These are phyloP conservation scores for Lasioglossum morio DNA, from an alignment of 2,888 invertebrate genomes.

Conservation along the genomic window DNA sequence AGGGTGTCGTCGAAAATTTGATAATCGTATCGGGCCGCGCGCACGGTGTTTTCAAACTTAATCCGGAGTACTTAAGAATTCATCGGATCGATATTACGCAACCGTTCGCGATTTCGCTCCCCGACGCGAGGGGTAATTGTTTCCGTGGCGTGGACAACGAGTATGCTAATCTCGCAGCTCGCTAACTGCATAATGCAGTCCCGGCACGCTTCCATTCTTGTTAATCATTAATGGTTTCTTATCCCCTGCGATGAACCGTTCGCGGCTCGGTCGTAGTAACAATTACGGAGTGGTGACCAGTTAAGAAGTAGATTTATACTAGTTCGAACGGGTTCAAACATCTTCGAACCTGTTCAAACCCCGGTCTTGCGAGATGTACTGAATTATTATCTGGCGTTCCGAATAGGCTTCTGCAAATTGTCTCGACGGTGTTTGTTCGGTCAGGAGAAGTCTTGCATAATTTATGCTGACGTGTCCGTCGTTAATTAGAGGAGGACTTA, in stretches of 20 bases:
- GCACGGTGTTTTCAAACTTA: background rate
- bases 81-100: conserved; percentile 5
- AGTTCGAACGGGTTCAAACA: too few species aligned
- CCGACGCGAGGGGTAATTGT: background rate
- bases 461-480: background rate
- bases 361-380: too few species aligned
- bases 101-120: background rate
- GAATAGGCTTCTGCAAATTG: too few species aligned
- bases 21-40: background rate
- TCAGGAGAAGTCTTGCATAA: background rate
- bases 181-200: background rate
- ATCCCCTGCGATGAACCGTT: background rate
- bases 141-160: conserved; percentile 6
- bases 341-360: too few species aligned
- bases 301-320: too few species aligned
- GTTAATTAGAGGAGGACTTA: background rate
- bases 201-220: conserved; percentile 11
- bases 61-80: background rate
- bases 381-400: background rate
- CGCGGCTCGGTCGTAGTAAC: too few species aligned
- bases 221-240: conserved; percentile 11
- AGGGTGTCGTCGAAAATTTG: background rate
- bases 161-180: background rate
- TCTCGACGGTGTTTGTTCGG: too few species aligned
- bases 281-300: too few species aligned